Evolutionary conservation across 2,888 invertebrate genomes (phyloP), one percentile per base, ranked within the genome.

Genomic region (Odontocerum albicorne): DNA sequence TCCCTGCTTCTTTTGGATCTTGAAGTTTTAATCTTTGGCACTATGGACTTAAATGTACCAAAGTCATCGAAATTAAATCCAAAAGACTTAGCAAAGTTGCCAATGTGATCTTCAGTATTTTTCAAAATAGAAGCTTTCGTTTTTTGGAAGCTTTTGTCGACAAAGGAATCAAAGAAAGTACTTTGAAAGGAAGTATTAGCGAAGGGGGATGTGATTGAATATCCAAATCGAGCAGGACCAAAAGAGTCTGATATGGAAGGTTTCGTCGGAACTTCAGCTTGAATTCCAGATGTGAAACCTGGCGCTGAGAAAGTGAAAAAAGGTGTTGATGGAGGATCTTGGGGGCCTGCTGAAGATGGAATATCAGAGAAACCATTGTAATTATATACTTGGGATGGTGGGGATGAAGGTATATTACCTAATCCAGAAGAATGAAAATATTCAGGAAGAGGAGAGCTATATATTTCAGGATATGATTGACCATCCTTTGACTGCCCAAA

Each of bases 401-500:
- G 19, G 15, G 19, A 12, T 27, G 21, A 15, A 12, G 22, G n/a
- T 12, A n/a, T 19, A 17, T 6, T 15, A 13, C 27, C 31, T 7
- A 22, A 38, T 12, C 10, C 17, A 12, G 19, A 7, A 7, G 15
- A 21, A 12, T 12, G 21, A 21, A 13, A 17, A 15, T 7, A 15
- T 10, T 15, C 16, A 15, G 36, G 16, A 12, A 40, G 35, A 35
- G 19, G 17, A 6, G 10, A 7, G 12, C 7, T 4, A 4, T 40
- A 7, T n/a, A n/a, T 7, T 10, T 21, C 10, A 12, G 10, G 22
- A 33, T 19, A 45, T 6, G 45, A 13, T 3, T 45, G 16, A 4
- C 12, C 33, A 45, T 16, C 80, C 2, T 68, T 66, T 0, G 84
- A 80, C 17, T 72, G 67, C 1, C 86, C 81, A 62, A 84, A 84